These are phyloP conservation scores for Megalurothrips usitatus DNA, from an alignment of 2,888 invertebrate genomes.

Conservation along the genomic window DNA sequence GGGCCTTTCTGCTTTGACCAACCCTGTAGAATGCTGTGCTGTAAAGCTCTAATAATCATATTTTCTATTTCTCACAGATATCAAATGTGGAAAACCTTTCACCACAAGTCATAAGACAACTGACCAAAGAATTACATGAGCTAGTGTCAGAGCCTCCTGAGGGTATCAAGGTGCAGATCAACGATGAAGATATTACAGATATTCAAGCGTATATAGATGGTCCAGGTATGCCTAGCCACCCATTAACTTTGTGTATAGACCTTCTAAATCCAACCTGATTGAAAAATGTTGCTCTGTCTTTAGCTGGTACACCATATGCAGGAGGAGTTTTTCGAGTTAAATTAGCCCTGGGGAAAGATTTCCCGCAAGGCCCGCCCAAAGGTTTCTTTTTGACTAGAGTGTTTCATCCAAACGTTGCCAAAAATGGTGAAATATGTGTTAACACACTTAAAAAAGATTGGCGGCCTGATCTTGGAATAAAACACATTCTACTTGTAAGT, in stretches of 20 bases:
- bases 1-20: too few relatives aligned
- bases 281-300: background rate
- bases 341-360: slow-evolving; percentile 84
- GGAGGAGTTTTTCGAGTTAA: slow-evolving; percentile 87
- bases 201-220: slow-evolving; percentile 90
- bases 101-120: slow-evolving; percentile 83
- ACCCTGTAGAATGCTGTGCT: too few relatives aligned
- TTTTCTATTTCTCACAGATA: slow-evolving; percentile 53
- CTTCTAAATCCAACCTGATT: background rate
- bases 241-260: background rate
- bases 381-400: slow-evolving; percentile 91
- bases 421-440: slow-evolving; percentile 93
- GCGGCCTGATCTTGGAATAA: slow-evolving; percentile 92
- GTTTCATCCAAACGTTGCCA: slow-evolving; percentile 94
- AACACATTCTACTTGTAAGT: slow-evolving; percentile 81
- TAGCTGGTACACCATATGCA: slow-evolving; percentile 86
- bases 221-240: slow-evolving; percentile 54
- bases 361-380: slow-evolving; percentile 87
- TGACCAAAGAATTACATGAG: slow-evolving; percentile 82
- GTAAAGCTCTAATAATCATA: background rate
- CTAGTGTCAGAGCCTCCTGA: slow-evolving; percentile 79
- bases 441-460: slow-evolving; percentile 95
- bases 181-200: slow-evolving; percentile 90
- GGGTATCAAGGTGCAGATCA: slow-evolving; percentile 82
- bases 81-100: slow-evolving; percentile 93